Conservation (phyloP, 1,140 invertebrate genomes). For the Microplitis mediator region DNA sequence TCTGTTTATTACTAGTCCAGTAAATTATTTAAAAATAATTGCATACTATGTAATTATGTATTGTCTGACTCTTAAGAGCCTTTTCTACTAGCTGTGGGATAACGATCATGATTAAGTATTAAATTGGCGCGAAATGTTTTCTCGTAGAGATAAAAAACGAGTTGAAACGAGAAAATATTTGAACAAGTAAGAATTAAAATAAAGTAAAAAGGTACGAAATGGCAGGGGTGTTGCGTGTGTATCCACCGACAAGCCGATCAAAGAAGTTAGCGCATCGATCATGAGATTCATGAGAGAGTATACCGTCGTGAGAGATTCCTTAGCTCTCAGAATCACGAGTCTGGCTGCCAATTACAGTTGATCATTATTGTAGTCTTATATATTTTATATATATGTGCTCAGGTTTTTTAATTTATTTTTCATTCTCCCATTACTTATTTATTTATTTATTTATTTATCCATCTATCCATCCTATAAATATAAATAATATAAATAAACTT, state of each 20-base stretch:
- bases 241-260: background rate
- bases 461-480: too few species aligned
- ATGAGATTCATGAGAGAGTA: constrained; percentile 17
- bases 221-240: background rate
- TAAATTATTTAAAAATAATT: too few species aligned
- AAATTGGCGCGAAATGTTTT: too few species aligned
- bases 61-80: background rate
- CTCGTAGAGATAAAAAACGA: background rate
- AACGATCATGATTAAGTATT: too few species aligned
- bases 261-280: constrained; percentile 14
- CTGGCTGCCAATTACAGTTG: constrained; percentile 12
- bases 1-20: too few species aligned
- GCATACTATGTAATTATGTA: background rate
- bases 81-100: background rate
- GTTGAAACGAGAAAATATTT: background rate
- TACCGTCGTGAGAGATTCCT: constrained; percentile 3
- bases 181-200: background rate
- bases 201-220: background rate
- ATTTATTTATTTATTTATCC: background rate
- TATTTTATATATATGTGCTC: background rate
- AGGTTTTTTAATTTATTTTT: background rate
- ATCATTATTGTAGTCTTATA: background rate
- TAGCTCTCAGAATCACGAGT: constrained; percentile 6
- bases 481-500: background rate
- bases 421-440: background rate